Percentiles rank a stretch among this genome's conserved stretches.
Conservation (phyloP, 2,113 vertebrate genomes). For the Corythoichthys haematopterus region DNA sequence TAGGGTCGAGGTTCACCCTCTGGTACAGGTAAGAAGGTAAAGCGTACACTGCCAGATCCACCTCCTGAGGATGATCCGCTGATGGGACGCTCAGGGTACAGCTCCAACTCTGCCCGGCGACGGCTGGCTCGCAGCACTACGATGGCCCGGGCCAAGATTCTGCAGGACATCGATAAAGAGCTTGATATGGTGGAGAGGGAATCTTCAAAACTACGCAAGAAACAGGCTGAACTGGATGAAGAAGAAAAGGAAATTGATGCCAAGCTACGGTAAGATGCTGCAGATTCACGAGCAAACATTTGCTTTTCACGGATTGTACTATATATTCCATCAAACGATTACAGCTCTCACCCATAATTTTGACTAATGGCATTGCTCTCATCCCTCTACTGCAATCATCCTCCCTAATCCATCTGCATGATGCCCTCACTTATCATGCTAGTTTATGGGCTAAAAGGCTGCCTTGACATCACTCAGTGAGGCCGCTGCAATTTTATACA, state of each 20-base stretch:
- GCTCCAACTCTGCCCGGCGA: slow-evolving; percentile 83
- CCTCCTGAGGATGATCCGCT: slow-evolving; percentile 85
- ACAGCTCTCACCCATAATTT: not conserved
- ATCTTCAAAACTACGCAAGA: slow-evolving; percentile 96
- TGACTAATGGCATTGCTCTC: slow-evolving; percentile 17
- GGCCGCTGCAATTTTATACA: slow-evolving; percentile 60
- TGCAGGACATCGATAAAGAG: slow-evolving; percentile 98
- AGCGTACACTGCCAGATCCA: slow-evolving; percentile 93
- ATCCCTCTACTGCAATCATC: slow-evolving; percentile 22
- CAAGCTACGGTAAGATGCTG: slow-evolving; percentile 77
- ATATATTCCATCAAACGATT: slow-evolving; percentile 8
- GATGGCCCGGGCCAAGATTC: slow-evolving; percentile 96
- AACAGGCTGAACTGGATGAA: slow-evolving; percentile 96
- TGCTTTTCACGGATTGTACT: not conserved
- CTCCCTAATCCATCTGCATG: slow-evolving; percentile 53
- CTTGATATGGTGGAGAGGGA: slow-evolving; percentile 94
- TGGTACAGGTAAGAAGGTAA: slow-evolving; percentile 91
- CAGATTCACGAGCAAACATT: not conserved
- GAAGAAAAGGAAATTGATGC: slow-evolving; percentile 99
- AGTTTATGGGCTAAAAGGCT: slow-evolving; percentile 69
- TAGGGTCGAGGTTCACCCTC: slow-evolving; percentile 66
- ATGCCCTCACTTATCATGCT: slow-evolving; percentile 56
- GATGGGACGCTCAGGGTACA: slow-evolving; percentile 77
- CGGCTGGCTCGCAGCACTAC: slow-evolving; percentile 92
- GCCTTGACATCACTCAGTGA: slow-evolving; percentile 65